These are phyloP conservation scores for Cyclophora punctaria DNA, from an alignment of 2,888 invertebrate genomes.

Conservation along the genomic window DNA sequence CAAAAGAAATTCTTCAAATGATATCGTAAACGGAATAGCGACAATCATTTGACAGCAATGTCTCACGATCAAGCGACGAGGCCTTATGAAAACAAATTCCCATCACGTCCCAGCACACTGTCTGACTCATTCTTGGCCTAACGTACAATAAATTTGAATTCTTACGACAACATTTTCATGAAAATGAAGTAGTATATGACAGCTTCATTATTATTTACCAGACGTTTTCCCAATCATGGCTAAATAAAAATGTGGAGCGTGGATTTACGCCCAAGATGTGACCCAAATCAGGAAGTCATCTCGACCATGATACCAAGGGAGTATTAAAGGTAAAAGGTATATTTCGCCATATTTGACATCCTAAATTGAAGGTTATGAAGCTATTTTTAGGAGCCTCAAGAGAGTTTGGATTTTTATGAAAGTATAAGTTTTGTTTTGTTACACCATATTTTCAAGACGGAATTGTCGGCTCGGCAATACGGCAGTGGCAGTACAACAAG, in stretches of 20 bases:
- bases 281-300: slow-evolving; percentile 8
- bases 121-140: slow-evolving; percentile 46
- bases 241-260: slow-evolving; percentile 34
- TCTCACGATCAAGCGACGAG: slow-evolving; percentile 5
- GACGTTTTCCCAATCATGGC: slow-evolving; percentile 35
- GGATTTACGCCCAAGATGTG: slow-evolving; percentile 25
- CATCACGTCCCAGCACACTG: slow-evolving; percentile 52
- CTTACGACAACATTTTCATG: slow-evolving; percentile 36
- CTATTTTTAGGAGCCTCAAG: background rate
- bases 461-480: too few species aligned
- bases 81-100: slow-evolving; percentile 35
- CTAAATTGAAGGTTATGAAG: background rate
- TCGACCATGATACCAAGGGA: background rate
- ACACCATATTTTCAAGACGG: too few species aligned
- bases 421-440: too few species aligned
- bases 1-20: background rate
- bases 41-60: slow-evolving; percentile 11
- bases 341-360: background rate
- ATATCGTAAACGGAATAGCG: background rate
- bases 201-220: slow-evolving; percentile 24
- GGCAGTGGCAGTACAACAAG: too few species aligned
- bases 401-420: too few species aligned
- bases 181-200: slow-evolving; percentile 29
- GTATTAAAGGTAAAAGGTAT: background rate
- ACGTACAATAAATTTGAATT: slow-evolving; percentile 53